Conservation (phyloP, 1,140 invertebrate species). For the Drosophila nebulosa region DNA sequence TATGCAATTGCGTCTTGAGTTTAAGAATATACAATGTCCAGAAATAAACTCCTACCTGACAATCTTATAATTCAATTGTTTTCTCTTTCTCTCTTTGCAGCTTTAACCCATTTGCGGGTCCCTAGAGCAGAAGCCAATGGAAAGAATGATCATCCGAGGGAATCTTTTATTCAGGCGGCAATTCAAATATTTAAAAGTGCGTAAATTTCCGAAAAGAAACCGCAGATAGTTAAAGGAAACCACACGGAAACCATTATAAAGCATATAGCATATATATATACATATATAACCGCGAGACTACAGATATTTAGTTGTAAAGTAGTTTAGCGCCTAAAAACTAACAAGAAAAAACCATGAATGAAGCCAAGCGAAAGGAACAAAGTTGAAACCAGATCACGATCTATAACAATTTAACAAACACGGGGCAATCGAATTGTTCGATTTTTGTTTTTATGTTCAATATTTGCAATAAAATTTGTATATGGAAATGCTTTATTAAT, state of each 20-base stretch:
- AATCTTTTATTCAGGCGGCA: conserved; percentile 11
- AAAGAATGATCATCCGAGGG: conserved; percentile 18
- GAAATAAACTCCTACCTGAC: too few species aligned
- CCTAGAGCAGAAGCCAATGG: conserved; percentile 13
- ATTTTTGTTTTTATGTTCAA: conserved; percentile 27
- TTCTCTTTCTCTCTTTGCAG: neutral
- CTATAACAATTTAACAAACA: conserved; percentile 18
- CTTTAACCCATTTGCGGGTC: neutral
- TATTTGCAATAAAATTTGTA: conserved; percentile 43
- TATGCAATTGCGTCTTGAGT: too few species aligned
- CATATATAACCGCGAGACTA: conserved; percentile 72
- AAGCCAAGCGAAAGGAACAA: conserved; percentile 29
- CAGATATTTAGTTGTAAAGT: conserved; percentile 79
- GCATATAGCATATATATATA: conserved; percentile 61
- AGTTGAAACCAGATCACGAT: neutral
- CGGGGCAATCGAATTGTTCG: conserved; percentile 42
- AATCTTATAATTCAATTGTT: neutral
- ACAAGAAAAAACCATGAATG: conserved; percentile 20
- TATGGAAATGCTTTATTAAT: conserved; percentile 73
- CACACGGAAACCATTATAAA: conserved; percentile 50
- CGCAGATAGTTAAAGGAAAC: conserved; percentile 20
- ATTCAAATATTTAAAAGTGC: conserved; percentile 4
- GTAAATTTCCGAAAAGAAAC: conserved; percentile 6
- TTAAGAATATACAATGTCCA: too few species aligned
- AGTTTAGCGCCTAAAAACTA: conserved; percentile 59